Percentiles rank a stretch among this genome's conserved stretches.
These are phyloP conservation scores for Percina caprodes DNA, from an alignment of 2,113 vertebrate genomes.

Conservation along the genomic window DNA sequence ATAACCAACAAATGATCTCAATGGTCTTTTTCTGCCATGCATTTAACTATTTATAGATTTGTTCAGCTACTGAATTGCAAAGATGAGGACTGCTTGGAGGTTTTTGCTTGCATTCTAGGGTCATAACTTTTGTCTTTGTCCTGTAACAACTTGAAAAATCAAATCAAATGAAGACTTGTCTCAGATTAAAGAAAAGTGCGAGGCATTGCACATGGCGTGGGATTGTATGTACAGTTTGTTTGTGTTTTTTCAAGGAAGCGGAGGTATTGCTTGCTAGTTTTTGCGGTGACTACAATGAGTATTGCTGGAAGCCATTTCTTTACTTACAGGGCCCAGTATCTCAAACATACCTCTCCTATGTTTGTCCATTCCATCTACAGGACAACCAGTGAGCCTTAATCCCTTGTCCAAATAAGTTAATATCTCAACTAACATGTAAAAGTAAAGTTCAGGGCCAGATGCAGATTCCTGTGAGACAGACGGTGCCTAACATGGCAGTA, in stretches of 20 bases:
- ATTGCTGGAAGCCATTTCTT: constrained; percentile 60
- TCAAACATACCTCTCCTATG: constrained; percentile 70
- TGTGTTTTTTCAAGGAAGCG: constrained; percentile 10
- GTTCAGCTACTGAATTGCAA: constrained; percentile 32
- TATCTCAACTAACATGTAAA: constrained; percentile 76
- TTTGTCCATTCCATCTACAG: constrained; percentile 75
- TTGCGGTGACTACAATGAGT: constrained; percentile 29
- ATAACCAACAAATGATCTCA: not conserved
- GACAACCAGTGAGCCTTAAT: constrained; percentile 73
- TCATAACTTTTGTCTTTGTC: constrained; percentile 22
- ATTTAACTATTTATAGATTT: not conserved
- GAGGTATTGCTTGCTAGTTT: constrained; percentile 23
- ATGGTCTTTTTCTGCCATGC: not conserved
- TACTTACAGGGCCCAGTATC: constrained; percentile 56
- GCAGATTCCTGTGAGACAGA: constrained; percentile 73
- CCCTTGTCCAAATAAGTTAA: constrained; percentile 79
- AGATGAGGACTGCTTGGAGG: not conserved
- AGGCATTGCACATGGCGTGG: constrained; percentile 13
- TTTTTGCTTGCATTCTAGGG: not conserved
- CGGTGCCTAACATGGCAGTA: constrained; percentile 64
- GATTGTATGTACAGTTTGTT: constrained; percentile 20
- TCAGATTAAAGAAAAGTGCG: constrained; percentile 17
- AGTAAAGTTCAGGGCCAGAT: constrained; percentile 80
- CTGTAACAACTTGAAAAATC: constrained; percentile 22
- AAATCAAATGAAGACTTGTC: not conserved